phyloP scores from a whole-genome alignment of 2,797 vertebrate genomes.

The Thunnus albacares region DNA sequence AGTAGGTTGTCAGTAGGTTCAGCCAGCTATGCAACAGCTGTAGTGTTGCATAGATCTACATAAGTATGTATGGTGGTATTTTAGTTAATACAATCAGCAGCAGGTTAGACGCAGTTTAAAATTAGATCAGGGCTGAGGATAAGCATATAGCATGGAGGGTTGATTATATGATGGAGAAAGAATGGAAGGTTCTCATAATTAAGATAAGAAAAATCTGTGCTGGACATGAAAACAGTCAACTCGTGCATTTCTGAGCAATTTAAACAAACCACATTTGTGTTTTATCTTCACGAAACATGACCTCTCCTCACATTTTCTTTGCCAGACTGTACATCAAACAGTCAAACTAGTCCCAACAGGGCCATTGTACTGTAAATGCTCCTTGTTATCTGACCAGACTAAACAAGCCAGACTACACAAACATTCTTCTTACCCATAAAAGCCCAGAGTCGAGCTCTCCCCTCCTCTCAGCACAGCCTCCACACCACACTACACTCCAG shows the following conservation, averaged over 20 bases:
- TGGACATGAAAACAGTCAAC: background rate
- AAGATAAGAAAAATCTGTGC: background rate
- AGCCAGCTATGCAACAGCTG: background rate
- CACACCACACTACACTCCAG: slow-evolving; percentile 30
- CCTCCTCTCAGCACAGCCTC: slow-evolving; percentile 45
- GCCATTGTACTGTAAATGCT: slow-evolving; percentile 29
- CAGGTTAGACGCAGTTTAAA: background rate
- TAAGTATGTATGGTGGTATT: too few species aligned
- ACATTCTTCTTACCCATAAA: slow-evolving; percentile 64
- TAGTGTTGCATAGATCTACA: too few species aligned
- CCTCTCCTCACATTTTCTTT: slow-evolving; percentile 16
- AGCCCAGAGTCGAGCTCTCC: slow-evolving; percentile 26
- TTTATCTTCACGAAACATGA: slow-evolving; percentile 12
- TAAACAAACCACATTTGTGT: background rate
- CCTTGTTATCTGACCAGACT: slow-evolving; percentile 67
- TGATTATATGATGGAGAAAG: background rate
- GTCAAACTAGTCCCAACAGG: slow-evolving; percentile 11
- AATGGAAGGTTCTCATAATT: background rate
- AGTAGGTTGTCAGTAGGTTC: background rate
- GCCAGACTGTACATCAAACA: slow-evolving; percentile 19
- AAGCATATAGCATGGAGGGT: background rate
- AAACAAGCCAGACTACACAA: slow-evolving; percentile 60
- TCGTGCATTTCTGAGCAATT: background rate
- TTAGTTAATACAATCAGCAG: background rate
- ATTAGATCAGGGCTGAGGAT: background rate